phyloP scores from a whole-genome alignment of 2,797 vertebrate genomes.

The Cuculus canorus region DNA sequence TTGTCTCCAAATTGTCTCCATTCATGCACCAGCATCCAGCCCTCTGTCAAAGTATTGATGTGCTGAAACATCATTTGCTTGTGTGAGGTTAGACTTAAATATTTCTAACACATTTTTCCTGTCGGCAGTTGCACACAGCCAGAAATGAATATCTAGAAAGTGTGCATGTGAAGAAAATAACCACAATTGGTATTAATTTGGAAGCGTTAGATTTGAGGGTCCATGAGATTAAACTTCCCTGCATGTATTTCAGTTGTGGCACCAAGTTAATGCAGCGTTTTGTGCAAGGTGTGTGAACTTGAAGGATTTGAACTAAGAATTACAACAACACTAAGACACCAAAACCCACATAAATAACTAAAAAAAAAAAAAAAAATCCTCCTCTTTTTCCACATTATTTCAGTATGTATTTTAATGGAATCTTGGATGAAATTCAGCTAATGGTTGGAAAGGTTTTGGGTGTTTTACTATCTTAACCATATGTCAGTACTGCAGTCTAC shows the following conservation, averaged over 20 bases:
- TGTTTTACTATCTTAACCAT: constrained; percentile 60
- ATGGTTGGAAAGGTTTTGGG: constrained; percentile 40
- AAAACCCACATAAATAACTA: not conserved
- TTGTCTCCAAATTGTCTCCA: not conserved
- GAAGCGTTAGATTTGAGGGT: constrained; percentile 44
- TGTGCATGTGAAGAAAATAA: constrained; percentile 9
- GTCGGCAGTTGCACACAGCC: not conserved
- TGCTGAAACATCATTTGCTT: not conserved
- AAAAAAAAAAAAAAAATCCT: not conserved
- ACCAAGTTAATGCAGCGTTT: not conserved
- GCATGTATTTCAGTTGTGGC: not conserved
- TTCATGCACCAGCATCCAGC: not conserved
- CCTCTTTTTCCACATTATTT: constrained; percentile 42
- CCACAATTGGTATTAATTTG: constrained; percentile 57
- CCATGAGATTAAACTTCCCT: not conserved
- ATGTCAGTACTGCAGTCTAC: constrained; percentile 45
- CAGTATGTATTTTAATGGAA: constrained; percentile 39
- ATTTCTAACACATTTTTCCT: constrained; percentile 31
- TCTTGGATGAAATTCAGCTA: constrained; percentile 57
- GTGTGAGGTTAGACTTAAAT: not conserved
- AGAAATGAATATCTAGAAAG: not conserved
- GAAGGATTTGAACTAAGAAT: not conserved
- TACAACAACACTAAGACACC: not conserved
- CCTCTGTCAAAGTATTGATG: not conserved
- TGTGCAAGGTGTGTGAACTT: not conserved